Base-by-base conservation (phyloP, 2,888 invertebrate species). In the Ephialtes manifestator region DNA sequence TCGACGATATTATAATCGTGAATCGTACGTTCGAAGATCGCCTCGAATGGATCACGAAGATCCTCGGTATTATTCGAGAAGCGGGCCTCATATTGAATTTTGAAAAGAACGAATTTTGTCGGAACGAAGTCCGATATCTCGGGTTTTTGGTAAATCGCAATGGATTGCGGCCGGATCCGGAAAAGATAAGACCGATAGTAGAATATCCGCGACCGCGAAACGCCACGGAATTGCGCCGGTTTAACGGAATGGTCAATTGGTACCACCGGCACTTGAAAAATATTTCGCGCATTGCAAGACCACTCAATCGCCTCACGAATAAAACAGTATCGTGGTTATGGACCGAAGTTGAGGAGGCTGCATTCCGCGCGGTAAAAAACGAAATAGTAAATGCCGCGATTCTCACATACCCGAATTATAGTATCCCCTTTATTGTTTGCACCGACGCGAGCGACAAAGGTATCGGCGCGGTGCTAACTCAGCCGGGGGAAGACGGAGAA, bases 201-300 rank as follows among this genome's bases (percentile, higher is more conserved):
- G 67, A 88, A 4, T 89, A 83, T 76, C 86, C 88, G 0, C 48
- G 60, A 53, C 87, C 89, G 4, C 65, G 58, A 8, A 89, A 79
- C n/a, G 68, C 84, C 20, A 86, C 82, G 13, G 78, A 82, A 10
- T 10, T 79, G 10, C 63, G 82, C 7, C 10, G 85, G n/a, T 85
- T 85, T 20, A 74, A 78, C 0, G 76, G 81, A 10, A 78, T 63
- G 28, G 65, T 74, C 3, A 80, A 68, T 20, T 76, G 53, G 72
- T 79, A 71, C n/a, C n/a, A n/a, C 15, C n/a, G 72, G 15, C 79
- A 78, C 13, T 15, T 71, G 58, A 78, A 65, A 18, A 60, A 68
- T n/a, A 79, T 83, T 13, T 24, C 24, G 24, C 24, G 24, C 24
- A 2, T 24, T 24, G 24, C 24, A 24, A 2, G 24, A 24, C 24